A percentile compares a stretch with the other conserved stretches of the same genome.
Evolutionary conservation across 1,140 invertebrate species (phyloP).

Genomic region (Anastatus disparis): DNA sequence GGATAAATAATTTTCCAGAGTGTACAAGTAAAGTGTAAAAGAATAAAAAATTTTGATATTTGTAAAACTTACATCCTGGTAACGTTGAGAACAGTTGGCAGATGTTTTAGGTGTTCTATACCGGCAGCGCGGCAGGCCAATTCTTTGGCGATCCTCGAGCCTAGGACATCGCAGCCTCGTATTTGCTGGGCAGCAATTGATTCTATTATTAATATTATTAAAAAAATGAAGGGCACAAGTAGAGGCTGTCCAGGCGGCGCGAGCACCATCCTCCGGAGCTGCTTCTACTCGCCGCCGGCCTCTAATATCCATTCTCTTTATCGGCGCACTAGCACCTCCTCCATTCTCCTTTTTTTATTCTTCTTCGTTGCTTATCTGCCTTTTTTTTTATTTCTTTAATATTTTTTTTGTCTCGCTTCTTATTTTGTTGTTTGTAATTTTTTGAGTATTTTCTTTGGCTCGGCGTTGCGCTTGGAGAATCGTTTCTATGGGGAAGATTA

Average conservation of each 20-base stretch:
- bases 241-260: not conserved
- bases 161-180: not conserved
- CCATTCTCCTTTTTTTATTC: not conserved
- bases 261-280: constrained; percentile 24
- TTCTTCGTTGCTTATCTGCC: not conserved
- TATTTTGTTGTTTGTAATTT: not conserved
- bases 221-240: no score
- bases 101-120: not conserved
- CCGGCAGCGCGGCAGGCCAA: constrained; percentile 21
- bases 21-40: no score
- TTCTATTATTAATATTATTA: no score
- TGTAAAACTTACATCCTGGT: constrained; percentile 39
- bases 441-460: no score
- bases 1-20: no score
- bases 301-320: constrained; percentile 32
- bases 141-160: not conserved
- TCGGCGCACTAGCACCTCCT: not conserved
- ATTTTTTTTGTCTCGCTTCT: not conserved
- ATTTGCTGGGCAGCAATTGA: not conserved
- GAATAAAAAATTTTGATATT: no score
- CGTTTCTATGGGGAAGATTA: no score
- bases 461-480: no score
- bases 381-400: not conserved
- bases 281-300: not conserved
- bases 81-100: constrained; percentile 1